Percentiles rank a stretch among this genome's conserved stretches.
Evolutionary conservation across 1,140 invertebrate species (phyloP).

Genomic region (Stratiolaelaps scimitus): DNA sequence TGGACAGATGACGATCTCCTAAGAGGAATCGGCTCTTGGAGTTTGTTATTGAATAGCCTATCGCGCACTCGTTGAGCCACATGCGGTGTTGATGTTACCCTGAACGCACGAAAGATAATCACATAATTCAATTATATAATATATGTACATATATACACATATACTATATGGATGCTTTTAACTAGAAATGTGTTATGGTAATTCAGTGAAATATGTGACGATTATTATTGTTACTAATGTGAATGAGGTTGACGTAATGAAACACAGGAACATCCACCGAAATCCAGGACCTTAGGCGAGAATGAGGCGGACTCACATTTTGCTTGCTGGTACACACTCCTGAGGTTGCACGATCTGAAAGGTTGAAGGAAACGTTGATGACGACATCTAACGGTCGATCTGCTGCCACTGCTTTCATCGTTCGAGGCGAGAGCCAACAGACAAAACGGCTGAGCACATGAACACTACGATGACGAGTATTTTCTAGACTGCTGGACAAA

Average conservation of each 20-base stretch:
- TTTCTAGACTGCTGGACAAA: no score
- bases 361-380: no score
- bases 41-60: background rate
- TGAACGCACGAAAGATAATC: background rate
- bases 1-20: background rate
- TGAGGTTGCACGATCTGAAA: no score
- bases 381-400: no score
- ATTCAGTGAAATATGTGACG: background rate
- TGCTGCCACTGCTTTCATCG: no score
- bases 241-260: background rate
- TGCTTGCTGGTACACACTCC: no score
- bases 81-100: constrained; percentile 11
- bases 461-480: no score
- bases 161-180: background rate
- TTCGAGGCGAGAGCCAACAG: no score
- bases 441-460: background rate
- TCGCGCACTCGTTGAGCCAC: background rate
- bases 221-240: background rate
- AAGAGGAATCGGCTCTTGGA: background rate
- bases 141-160: background rate
- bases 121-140: background rate
- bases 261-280: background rate
- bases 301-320: no score
- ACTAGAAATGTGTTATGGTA: background rate
- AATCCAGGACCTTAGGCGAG: no score